Evolutionary conservation across 2,797 vertebrate genomes (phyloP), one percentile per base, ranked within the genome.

Genomic region (Squalus acanthias): DNA sequence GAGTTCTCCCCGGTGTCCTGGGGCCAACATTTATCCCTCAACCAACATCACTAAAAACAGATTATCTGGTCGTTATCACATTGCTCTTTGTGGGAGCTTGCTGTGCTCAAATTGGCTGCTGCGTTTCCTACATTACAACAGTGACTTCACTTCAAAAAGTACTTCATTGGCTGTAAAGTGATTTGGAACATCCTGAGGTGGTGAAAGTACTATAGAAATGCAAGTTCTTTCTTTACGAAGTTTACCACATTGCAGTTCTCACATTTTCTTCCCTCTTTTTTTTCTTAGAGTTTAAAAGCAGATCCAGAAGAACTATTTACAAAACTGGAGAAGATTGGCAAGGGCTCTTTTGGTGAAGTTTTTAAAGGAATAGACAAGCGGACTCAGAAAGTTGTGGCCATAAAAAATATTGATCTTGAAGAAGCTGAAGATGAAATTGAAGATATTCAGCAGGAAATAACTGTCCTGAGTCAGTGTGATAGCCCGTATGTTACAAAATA

Each of bases 391-490:
- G 99, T 99, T 96, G 98, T 99, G 97, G 99, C 99, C 97, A 99
- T 99, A 98, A 99, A 99, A 98, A 99, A 99, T 96, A 99, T 99
- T 97, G 99, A 99, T 97, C 98, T 99, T 97, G 99, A 99, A 97
- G 99, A 99, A 97, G 99, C 99, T 0, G 99, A 99, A 97, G 99
- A 99, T 97, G 99, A 99, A 97, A 99, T 99, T 95, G 99, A 99
- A 97, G 99, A 99, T 97, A 99, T 99, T 97, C 99, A 99, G 96
- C 99, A 99, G 97, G 99, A 99, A 98, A 99, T 99, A 97, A 99
- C 99, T 12, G 99, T 99, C 96, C 98, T 99, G 97, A 99, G 99
- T 97, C 99, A 99, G 97, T 99, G 99, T 33, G 99, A 99, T 98
- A 99, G 99, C 97, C 99, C 99, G 29, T 99, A 99, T 13, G 99